A percentile compares a stretch with the other conserved stretches of the same genome.
phyloP scores from a whole-genome alignment of 2,113 vertebrate genomes.

The Circaetus cinerascens region DNA sequence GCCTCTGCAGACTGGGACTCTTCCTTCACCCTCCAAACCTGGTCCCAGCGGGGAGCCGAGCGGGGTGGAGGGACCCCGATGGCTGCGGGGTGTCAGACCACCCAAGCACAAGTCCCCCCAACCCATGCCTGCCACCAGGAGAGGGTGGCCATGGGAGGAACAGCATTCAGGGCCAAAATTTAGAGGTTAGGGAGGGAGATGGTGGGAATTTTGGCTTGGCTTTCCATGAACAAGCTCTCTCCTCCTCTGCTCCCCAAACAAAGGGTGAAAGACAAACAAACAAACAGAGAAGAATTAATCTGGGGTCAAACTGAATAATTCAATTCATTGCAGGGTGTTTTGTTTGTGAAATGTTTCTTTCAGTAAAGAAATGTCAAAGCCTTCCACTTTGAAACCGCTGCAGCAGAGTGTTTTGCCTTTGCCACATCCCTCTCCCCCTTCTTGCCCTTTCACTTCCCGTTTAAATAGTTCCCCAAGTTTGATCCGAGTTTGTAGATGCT shows the following conservation, averaged over 20 bases:
- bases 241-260: not conserved
- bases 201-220: not conserved
- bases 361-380: rapidly evolving
- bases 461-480: not conserved
- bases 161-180: not conserved
- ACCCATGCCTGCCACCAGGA: not conserved
- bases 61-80: rapidly evolving
- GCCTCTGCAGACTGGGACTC: not conserved
- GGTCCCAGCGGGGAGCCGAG: not conserved
- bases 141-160: not conserved
- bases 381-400: not conserved
- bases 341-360: not conserved
- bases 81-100: not conserved
- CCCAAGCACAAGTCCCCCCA: not conserved
- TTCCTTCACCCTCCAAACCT: not conserved
- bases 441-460: rapidly evolving
- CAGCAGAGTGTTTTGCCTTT: not conserved
- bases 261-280: not conserved
- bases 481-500: rapidly evolving
- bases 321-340: not conserved
- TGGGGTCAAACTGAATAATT: rapidly evolving
- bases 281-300: rapidly evolving
- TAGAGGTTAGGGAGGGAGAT: not conserved
- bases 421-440: not conserved
- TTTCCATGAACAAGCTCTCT: not conserved